A percentile compares a stretch with the other conserved stretches of the same genome.
Evolutionary conservation across 2,888 invertebrate species (phyloP).

Genomic region (Tinea pellionella): DNA sequence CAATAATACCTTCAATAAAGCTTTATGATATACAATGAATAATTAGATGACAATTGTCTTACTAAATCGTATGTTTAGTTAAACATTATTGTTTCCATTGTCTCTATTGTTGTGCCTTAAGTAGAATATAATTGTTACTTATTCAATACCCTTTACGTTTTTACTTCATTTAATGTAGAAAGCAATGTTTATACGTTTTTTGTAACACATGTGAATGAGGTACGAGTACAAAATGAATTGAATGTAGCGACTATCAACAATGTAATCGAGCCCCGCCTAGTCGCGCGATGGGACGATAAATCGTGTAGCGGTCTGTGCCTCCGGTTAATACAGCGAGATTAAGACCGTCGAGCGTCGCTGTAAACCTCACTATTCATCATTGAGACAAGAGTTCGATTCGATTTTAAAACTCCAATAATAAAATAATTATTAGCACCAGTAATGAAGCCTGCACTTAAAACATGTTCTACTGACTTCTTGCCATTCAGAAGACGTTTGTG

Average conservation of each 20-base stretch:
- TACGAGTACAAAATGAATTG: neutral
- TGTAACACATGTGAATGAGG: neutral
- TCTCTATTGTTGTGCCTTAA: neutral
- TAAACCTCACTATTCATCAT: slow-evolving; percentile 39
- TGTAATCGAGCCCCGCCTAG: slow-evolving; percentile 36
- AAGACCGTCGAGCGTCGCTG: slow-evolving; percentile 31
- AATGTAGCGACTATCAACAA: slow-evolving; percentile 31
- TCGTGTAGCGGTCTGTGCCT: slow-evolving; percentile 37
- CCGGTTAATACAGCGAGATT: slow-evolving; percentile 48
- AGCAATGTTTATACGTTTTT: neutral
- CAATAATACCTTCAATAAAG: too few relatives aligned
- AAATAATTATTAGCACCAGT: slow-evolving; percentile 27
- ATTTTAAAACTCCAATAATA: slow-evolving; percentile 17
- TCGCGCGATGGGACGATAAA: slow-evolving; percentile 38
- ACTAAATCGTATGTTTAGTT: neutral
- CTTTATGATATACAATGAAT: too few relatives aligned
- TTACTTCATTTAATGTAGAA: neutral
- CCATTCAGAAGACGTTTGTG: too few relatives aligned
- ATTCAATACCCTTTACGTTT: neutral
- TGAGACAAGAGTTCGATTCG: slow-evolving; percentile 26
- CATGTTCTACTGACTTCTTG: neutral
- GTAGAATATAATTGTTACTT: neutral
- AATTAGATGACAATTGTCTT: too few relatives aligned
- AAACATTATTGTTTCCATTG: neutral
- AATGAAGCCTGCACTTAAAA: slow-evolving; percentile 16